Conservation (phyloP, 2,888 invertebrate species). For the Tridacna gigas region DNA sequence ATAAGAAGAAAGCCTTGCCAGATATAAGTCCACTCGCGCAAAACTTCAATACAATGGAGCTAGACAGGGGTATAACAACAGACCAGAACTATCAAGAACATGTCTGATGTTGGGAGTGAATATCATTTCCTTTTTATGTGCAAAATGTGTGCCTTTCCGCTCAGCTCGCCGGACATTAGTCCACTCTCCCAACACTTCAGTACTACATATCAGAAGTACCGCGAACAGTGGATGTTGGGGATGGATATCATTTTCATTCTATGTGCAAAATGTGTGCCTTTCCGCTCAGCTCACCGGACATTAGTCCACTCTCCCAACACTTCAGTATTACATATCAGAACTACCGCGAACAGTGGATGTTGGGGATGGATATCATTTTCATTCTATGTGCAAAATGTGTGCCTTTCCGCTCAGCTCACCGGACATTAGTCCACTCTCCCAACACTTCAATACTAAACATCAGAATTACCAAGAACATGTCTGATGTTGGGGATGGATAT, state of each 20-base stretch:
- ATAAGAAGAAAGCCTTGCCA: constrained; percentile 38
- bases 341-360: background rate
- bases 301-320: constrained; percentile 37
- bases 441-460: background rate
- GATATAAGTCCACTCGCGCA: constrained; percentile 38
- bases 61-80: constrained; percentile 5
- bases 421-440: constrained; percentile 40
- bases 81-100: background rate
- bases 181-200: background rate
- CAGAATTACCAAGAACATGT: background rate
- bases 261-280: too few relatives aligned
- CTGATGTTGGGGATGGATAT: too few relatives aligned
- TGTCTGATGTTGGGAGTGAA: too few relatives aligned
- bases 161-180: too few relatives aligned
- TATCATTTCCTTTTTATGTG: too few relatives aligned
- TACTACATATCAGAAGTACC: background rate
- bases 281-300: constrained; percentile 14
- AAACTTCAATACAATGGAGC: constrained; percentile 9
- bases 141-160: too few relatives aligned
- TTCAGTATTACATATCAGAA: background rate
- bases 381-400: too few relatives aligned
- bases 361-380: too few relatives aligned
- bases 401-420: constrained; percentile 1
- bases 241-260: too few relatives aligned
- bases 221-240: too few relatives aligned